Evolutionary conservation across 2,797 vertebrate species (phyloP).

Genomic region (Garrulus glandarius): DNA sequence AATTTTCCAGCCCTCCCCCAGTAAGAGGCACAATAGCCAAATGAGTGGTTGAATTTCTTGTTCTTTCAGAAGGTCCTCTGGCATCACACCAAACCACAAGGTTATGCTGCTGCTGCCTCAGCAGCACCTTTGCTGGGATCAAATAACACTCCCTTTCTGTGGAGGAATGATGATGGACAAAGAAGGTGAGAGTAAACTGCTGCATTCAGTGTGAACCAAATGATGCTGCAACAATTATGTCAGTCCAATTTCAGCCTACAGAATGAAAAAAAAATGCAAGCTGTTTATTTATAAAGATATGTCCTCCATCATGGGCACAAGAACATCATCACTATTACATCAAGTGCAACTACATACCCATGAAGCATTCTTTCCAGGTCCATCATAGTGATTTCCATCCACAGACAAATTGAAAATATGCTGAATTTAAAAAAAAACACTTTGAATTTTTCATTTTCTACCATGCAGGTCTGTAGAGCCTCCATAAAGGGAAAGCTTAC

Average conservation of each 20-base stretch:
- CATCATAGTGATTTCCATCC: neutral
- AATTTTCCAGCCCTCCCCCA: neutral
- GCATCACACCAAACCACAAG: neutral
- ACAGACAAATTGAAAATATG: neutral
- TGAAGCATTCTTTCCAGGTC: neutral
- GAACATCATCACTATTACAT: neutral
- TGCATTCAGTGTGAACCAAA: neutral
- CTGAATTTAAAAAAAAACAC: neutral
- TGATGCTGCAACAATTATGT: neutral
- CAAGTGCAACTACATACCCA: neutral
- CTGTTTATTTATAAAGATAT: neutral
- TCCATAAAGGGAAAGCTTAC: neutral
- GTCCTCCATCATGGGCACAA: neutral
- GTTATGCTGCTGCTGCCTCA: neutral
- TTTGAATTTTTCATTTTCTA: neutral
- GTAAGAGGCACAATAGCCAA: fast-evolving
- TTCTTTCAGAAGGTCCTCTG: neutral
- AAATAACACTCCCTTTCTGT: neutral
- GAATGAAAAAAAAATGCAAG: neutral
- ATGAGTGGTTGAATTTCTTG: neutral
- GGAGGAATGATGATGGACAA: neutral
- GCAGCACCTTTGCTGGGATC: neutral
- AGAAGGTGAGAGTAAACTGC: neutral
- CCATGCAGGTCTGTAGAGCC: neutral
- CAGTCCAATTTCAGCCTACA: neutral